phyloP scores from a whole-genome alignment of 92 coral and sea anemone genomes.

The Ricordea florida region DNA sequence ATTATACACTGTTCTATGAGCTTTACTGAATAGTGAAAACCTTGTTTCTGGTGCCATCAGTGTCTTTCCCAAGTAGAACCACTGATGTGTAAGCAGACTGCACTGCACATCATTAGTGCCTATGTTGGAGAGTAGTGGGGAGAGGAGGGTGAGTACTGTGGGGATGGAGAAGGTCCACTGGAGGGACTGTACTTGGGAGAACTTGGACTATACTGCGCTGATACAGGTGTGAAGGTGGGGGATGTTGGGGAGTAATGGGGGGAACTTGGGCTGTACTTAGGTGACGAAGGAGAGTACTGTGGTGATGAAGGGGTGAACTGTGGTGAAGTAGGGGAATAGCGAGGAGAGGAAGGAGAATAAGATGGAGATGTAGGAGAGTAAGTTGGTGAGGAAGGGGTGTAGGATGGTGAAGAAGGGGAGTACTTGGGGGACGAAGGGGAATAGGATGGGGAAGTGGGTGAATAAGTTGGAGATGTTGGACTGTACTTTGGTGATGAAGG shows the following conservation, averaged over 20 bases:
- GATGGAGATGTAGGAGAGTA: conserved; percentile 94
- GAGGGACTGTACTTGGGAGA: conserved; percentile 93
- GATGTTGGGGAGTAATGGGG: conserved; percentile 95
- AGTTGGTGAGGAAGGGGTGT: conserved; percentile 86
- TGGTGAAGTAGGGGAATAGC: conserved; percentile 88
- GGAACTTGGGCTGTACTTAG: conserved; percentile 92
- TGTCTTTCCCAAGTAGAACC: not conserved
- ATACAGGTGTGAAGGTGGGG: conserved; percentile 87
- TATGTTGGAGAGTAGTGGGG: conserved; percentile 66
- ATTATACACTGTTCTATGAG: too few relatives aligned
- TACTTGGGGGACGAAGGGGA: conserved; percentile 94
- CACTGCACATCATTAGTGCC: too few relatives aligned
- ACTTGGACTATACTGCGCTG: conserved; percentile 91
- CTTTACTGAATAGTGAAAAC: too few relatives aligned
- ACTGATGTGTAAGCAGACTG: too few relatives aligned
- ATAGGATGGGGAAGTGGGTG: conserved; percentile 91
- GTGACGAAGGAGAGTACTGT: conserved; percentile 79
- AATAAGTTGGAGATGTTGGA: conserved; percentile 95
- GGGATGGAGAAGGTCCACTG: conserved; percentile 84
- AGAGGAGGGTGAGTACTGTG: conserved; percentile 90
- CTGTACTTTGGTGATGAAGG: conserved; percentile 96
- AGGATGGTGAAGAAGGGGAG: conserved; percentile 94
- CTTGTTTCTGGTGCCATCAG: not conserved
- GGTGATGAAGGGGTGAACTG: conserved; percentile 89
- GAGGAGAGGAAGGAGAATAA: conserved; percentile 83